Evolutionary conservation across 2,113 vertebrate species (phyloP).

Genomic region (Dasyprocta punctata): DNA sequence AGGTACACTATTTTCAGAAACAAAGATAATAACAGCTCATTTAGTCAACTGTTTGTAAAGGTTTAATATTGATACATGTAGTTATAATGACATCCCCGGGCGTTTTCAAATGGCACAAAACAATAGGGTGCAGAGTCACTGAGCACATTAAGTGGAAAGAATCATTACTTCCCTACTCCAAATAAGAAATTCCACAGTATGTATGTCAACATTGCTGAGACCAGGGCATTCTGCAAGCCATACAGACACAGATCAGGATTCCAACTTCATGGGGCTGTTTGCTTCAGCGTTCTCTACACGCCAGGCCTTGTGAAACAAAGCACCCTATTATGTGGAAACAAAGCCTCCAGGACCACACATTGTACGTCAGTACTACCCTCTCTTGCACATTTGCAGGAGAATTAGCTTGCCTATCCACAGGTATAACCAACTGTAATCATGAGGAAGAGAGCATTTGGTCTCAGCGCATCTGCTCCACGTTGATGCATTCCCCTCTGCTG

Average conservation of each 20-base stretch:
- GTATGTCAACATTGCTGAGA: constrained; percentile 83
- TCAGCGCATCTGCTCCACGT: constrained; percentile 86
- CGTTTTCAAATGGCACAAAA: constrained; percentile 86
- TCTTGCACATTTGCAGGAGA: constrained; percentile 82
- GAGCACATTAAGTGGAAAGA: constrained; percentile 85
- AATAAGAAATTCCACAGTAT: constrained; percentile 85
- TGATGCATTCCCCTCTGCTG: constrained; percentile 77
- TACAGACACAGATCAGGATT: constrained; percentile 73
- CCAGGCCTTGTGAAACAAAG: constrained; percentile 85
- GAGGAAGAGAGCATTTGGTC: constrained; percentile 86
- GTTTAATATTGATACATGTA: constrained; percentile 90
- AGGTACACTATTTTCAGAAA: constrained; percentile 87
- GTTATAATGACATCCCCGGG: constrained; percentile 88
- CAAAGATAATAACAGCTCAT: constrained; percentile 89
- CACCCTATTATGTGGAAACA: constrained; percentile 81
- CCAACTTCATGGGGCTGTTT: constrained; percentile 71
- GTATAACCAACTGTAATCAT: constrained; percentile 87
- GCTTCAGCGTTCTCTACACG: constrained; percentile 77
- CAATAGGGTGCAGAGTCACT: constrained; percentile 85
- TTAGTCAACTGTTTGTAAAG: constrained; percentile 87
- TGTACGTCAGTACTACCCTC: constrained; percentile 83
- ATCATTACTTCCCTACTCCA: constrained; percentile 87
- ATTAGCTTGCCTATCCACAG: constrained; percentile 86
- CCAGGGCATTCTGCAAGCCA: constrained; percentile 77
- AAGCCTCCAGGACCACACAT: constrained; percentile 84